A percentile compares a stretch with the other conserved stretches of the same genome.
Conservation (phyloP, 2,888 invertebrate species). For the Calliopum simillimum region DNA sequence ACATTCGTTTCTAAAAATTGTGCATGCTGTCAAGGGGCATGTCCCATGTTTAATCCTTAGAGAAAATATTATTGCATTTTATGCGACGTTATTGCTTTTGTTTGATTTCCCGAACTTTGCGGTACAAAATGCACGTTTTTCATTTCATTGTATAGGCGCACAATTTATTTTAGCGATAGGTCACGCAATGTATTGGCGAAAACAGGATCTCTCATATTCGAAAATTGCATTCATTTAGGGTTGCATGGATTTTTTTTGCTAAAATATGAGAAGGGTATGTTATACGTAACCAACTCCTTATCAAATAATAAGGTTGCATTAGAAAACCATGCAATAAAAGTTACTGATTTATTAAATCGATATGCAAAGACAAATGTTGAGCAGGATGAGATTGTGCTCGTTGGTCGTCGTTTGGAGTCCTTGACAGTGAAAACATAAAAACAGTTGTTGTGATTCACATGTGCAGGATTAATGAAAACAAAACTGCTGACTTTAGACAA, state of each 20-base stretch:
- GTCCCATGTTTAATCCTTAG: slow-evolving; percentile 14
- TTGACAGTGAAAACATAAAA: slow-evolving; percentile 23
- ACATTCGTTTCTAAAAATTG: too few species aligned
- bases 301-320: slow-evolving; percentile 42
- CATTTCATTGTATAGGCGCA: too few species aligned
- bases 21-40: not conserved
- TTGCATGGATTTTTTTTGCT: too few species aligned
- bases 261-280: too few species aligned
- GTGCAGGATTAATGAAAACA: not conserved
- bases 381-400: not conserved
- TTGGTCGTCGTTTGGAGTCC: slow-evolving; percentile 2
- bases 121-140: slow-evolving; percentile 18
- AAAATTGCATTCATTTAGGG: too few species aligned
- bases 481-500: too few species aligned
- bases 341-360: not conserved
- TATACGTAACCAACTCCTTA: slow-evolving; percentile 41
- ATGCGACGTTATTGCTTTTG: not conserved
- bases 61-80: not conserved
- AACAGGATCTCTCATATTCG: too few species aligned
- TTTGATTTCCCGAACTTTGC: slow-evolving; percentile 16
- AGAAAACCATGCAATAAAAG: slow-evolving; percentile 36
- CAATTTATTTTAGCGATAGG: slow-evolving; percentile 14
- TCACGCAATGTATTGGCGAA: not conserved
- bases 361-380: slow-evolving; percentile 4
- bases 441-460: slow-evolving; percentile 32